These are phyloP conservation scores for Lepisosteus oculatus DNA, from an alignment of 2,113 vertebrate species.

Conservation along the genomic window DNA sequence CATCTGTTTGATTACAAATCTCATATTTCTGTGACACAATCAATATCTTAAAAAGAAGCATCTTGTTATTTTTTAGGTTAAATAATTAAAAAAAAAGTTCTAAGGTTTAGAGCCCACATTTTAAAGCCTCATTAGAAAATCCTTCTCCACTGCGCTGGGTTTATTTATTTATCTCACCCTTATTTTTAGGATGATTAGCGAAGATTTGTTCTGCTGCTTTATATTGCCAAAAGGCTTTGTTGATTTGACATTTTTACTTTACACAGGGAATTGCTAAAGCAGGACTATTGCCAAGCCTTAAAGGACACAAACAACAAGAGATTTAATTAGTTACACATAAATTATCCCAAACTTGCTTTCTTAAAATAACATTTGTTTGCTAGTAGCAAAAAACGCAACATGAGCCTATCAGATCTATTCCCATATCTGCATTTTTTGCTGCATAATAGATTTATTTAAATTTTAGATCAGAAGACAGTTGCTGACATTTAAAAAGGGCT, in stretches of 20 bases:
- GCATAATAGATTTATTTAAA: constrained; percentile 77
- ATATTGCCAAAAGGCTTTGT: constrained; percentile 43
- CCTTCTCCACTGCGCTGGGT: constrained; percentile 33
- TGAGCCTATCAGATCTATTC: constrained; percentile 58
- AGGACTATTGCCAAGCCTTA: constrained; percentile 54
- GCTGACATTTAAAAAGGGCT: constrained; percentile 63
- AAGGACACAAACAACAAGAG: constrained; percentile 74
- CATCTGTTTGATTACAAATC: too few relatives aligned
- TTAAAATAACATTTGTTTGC: constrained; percentile 78
- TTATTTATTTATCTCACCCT: constrained; percentile 36
- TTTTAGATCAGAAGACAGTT: constrained; percentile 64
- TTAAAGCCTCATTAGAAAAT: constrained; percentile 9
- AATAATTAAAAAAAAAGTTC: background rate
- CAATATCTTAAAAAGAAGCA: background rate
- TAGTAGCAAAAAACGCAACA: constrained; percentile 65
- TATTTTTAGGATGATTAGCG: constrained; percentile 40
- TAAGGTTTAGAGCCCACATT: background rate
- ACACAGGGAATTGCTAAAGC: constrained; percentile 60
- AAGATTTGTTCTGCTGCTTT: constrained; percentile 55
- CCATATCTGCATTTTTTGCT: constrained; percentile 67
- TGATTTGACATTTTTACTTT: constrained; percentile 69
- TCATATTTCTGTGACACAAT: background rate
- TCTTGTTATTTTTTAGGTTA: background rate
- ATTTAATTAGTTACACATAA: constrained; percentile 76
- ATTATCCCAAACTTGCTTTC: constrained; percentile 68